Evolutionary conservation across 2,888 invertebrate genomes (phyloP), one percentile per base, ranked within the genome.

Genomic region (Melanargia galathea): DNA sequence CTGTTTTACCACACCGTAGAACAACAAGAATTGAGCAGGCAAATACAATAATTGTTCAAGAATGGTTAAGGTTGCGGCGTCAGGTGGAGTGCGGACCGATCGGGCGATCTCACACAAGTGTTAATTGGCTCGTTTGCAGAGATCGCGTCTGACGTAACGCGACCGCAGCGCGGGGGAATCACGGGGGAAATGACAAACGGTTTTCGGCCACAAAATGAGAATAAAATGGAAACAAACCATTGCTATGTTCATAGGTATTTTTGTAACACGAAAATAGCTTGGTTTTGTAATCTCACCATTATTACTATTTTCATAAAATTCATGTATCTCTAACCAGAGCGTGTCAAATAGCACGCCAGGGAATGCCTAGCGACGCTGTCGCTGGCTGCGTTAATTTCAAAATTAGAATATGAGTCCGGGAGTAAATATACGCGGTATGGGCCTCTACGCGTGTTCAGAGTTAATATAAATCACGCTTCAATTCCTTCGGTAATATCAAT

Each of bases 51-150:
- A 7, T 16, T 16, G 40, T 2, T 16, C 7, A 7, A 16, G 40
- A 16, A 40, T 2, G 16, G n/a, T 1, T 45, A 4, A 8, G 45
- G 45, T 11, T 18, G 20, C 45, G 45, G 45, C 8, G 43, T 20
- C 45, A 45, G 26, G 24, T 11, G n/a, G n/a, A 22, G n/a, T 13
- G 16, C 30, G 30, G n/a, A 51, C 52, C 45, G 20, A 45, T 45
- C 20, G 22, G 45, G 45, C 33, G 52, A 11, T 35, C 13, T 22
- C 35, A 54, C 35, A 54, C 52, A 35, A 54, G 18, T 35, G 35
- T 35, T 35, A 54, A 54, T 54, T 54, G 52, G 33, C 20, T 35
- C 20, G 18, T 33, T 54, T 33, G 16, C 52, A 2, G 2, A 20
- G 20, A 38, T 33, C 52, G 11, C 52, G 35, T 7, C 6, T 7